Evolutionary conservation across 2,113 vertebrate genomes (phyloP).

Genomic region (Cardinalis cardinalis): DNA sequence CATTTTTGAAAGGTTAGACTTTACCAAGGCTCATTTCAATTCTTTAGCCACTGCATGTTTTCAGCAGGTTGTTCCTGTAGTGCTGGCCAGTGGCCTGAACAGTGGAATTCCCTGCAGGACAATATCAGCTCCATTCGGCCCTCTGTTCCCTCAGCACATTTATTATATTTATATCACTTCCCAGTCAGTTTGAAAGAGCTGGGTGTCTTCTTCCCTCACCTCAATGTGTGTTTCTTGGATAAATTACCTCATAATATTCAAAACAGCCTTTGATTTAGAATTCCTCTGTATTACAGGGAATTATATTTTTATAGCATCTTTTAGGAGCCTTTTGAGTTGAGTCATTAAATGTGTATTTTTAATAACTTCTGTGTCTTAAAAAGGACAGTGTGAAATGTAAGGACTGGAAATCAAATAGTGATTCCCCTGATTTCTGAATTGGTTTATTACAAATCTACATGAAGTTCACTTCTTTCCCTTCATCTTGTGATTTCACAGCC

Average conservation of each 20-base stretch:
- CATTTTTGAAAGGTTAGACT: not conserved
- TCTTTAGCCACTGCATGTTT: not conserved
- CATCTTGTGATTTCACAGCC: not conserved
- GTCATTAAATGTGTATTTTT: constrained; percentile 31
- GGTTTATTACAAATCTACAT: not conserved
- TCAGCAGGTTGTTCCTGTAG: not conserved
- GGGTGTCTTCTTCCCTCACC: not conserved
- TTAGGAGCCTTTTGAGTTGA: constrained; percentile 15
- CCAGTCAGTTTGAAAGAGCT: not conserved
- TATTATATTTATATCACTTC: not conserved
- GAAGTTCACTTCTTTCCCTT: not conserved
- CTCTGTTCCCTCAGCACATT: not conserved
- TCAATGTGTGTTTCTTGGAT: not conserved
- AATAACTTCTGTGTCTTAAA: constrained; percentile 2
- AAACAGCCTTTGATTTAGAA: not conserved
- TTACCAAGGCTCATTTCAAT: not conserved
- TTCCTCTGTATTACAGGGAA: not conserved
- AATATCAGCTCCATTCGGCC: not conserved
- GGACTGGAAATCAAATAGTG: constrained; percentile 3
- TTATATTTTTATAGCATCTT: constrained; percentile 7
- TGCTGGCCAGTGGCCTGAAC: not conserved
- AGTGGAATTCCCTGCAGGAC: not conserved
- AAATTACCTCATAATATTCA: not conserved
- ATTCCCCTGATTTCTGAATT: not conserved
- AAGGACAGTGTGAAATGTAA: constrained; percentile 12